A percentile compares a stretch with the other conserved stretches of the same genome.
phyloP scores from a whole-genome alignment of 2,888 invertebrate genomes.

The Holacanthella duospinosa region DNA sequence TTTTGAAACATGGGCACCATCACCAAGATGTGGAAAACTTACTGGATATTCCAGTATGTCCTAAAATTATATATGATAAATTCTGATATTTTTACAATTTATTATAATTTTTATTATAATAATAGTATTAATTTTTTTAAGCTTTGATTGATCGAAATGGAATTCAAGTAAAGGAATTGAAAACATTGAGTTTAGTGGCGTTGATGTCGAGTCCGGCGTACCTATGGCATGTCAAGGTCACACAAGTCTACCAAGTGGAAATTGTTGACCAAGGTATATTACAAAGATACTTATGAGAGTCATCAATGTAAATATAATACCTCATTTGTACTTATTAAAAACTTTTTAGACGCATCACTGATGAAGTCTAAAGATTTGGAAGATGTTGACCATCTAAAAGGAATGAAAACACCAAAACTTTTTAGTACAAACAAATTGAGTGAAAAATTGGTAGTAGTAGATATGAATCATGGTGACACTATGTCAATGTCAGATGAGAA shows the following conservation, averaged over 20 bases:
- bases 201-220: slow-evolving; percentile 31
- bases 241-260: slow-evolving; percentile 13
- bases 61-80: no score
- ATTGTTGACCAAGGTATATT: no score
- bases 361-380: not conserved
- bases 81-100: not conserved
- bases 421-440: no score
- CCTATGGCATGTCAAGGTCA: slow-evolving; percentile 26
- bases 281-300: no score
- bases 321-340: no score
- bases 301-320: no score
- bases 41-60: slow-evolving; percentile 25
- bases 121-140: slow-evolving; percentile 9
- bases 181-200: slow-evolving; percentile 20
- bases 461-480: no score
- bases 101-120: not conserved
- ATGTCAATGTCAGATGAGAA: no score
- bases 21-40: slow-evolving; percentile 29
- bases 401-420: no score
- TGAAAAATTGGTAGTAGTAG: no score
- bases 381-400: no score
- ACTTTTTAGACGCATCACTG: not conserved
- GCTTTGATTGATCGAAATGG: slow-evolving; percentile 24
- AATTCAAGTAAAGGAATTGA: slow-evolving; percentile 15
- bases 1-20: slow-evolving; percentile 31